These are phyloP conservation scores for Eremophila alpestris DNA, from an alignment of 2,797 vertebrate species.

Conservation along the genomic window DNA sequence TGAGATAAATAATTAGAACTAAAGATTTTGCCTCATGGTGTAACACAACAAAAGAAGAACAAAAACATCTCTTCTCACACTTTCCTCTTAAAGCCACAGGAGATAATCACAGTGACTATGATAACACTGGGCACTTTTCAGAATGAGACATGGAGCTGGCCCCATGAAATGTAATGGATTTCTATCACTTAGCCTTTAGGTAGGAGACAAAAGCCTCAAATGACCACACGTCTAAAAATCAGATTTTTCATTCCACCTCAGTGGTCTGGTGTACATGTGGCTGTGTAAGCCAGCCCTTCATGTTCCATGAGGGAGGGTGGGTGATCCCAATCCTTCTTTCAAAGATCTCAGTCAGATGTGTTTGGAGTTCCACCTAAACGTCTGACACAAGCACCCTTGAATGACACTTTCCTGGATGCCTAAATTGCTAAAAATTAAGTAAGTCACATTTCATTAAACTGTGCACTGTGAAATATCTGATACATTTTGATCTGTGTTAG, in stretches of 20 bases:
- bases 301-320: rapidly evolving
- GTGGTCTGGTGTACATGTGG: rapidly evolving
- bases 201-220: not conserved
- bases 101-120: rapidly evolving
- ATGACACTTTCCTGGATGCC: not conserved
- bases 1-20: not conserved
- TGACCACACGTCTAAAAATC: not conserved
- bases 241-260: not conserved
- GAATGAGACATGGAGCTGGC: not conserved
- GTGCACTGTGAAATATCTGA: not conserved
- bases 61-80: not conserved
- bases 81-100: not conserved
- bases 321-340: not conserved
- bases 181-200: not conserved
- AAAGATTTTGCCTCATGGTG: not conserved
- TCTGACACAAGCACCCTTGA: not conserved
- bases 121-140: not conserved
- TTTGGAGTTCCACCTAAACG: not conserved
- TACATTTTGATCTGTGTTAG: not conserved
- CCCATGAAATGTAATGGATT: not conserved
- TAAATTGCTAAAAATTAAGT: constrained; percentile 18
- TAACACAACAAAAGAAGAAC: not conserved
- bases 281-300: not conserved
- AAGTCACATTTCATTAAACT: constrained; percentile 8
- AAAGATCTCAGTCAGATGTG: not conserved